phyloP scores from a whole-genome alignment of 2,797 vertebrate genomes.

The Serranus cabrilla region DNA sequence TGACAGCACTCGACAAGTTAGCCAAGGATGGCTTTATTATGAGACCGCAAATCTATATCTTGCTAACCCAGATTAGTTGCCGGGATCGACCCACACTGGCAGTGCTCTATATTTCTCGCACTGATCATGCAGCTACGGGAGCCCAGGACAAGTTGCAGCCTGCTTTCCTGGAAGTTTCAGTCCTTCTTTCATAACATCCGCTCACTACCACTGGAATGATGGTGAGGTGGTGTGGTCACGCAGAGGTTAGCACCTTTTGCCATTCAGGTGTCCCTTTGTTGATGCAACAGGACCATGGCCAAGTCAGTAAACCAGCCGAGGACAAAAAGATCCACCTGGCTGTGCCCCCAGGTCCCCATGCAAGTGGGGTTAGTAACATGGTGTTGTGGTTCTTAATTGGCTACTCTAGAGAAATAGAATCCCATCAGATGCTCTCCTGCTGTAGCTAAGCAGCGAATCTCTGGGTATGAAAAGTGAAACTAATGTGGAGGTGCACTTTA shows the following conservation, averaged over 20 bases:
- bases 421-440: background rate
- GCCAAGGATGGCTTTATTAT: slow-evolving; percentile 4
- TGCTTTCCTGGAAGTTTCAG: background rate
- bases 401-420: too few species aligned
- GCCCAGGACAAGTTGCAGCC: background rate
- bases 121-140: background rate
- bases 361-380: background rate
- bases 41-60: slow-evolving; percentile 24
- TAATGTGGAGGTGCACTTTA: too few species aligned
- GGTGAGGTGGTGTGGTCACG: too few species aligned
- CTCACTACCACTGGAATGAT: too few species aligned
- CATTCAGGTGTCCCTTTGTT: background rate
- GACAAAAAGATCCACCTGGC: background rate
- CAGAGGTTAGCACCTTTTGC: background rate
- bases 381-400: background rate
- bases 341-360: background rate
- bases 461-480: background rate
- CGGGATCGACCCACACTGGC: background rate
- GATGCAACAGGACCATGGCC: background rate
- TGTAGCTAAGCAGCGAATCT: background rate
- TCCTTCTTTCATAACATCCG: too few species aligned
- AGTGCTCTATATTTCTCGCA: slow-evolving; percentile 2
- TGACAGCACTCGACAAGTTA: slow-evolving; percentile 5
- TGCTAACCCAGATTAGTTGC: slow-evolving; percentile 4
- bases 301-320: background rate